Evolutionary conservation across 92 coral and sea anemone genomes (phyloP), one percentile per base, ranked within the genome.

Genomic region (Montipora capitata): DNA sequence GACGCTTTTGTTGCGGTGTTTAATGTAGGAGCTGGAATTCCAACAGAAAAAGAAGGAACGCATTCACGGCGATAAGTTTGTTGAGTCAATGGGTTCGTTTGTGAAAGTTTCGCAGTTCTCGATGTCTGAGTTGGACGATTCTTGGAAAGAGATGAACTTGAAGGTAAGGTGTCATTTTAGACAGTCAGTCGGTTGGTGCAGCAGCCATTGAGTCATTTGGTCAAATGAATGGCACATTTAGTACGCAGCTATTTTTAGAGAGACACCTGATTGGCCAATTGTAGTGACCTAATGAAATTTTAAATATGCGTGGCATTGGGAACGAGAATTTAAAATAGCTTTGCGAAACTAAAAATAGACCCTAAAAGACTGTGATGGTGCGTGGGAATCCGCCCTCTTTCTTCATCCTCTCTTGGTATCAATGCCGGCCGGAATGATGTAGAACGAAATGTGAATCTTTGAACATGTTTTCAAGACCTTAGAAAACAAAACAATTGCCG

Each of bases 121-220:
- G 3, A 76, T 95, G 76, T 70, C 96, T 4, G 99, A 97, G 74
- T 90, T 97, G 68, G 97, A 96, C 20, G 96, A 97, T 2, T 82
- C 98, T 5, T 97, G 99, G 99, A 96, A 97, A 89, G 98, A 97
- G 56, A 94, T 97, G 95, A 95, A 94, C 70, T 93, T 83, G 58
- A 96, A 92, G 82, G 99, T 97, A 13, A 10, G 42, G 56, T 3
- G 58, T 62, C 17, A 20, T 14, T 51, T 49, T 9, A n/a, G 65
- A 17, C 64, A 41, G 67, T 27, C 35, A 51, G 40, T 58, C 40
- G 7, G 40, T 7, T 57, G 4, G 38, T 35, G 48, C 5, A 11
- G 9, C 39, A 42, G 59, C 9, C 17, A 61, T 15, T 61, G 18
- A 61, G 40, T 18, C 78, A 13, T 38, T 73, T 35, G 42, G 78